Evolutionary conservation across 2,113 vertebrate species (phyloP), one percentile per base, ranked within the genome.

Genomic region (Caloenas nicobarica): DNA sequence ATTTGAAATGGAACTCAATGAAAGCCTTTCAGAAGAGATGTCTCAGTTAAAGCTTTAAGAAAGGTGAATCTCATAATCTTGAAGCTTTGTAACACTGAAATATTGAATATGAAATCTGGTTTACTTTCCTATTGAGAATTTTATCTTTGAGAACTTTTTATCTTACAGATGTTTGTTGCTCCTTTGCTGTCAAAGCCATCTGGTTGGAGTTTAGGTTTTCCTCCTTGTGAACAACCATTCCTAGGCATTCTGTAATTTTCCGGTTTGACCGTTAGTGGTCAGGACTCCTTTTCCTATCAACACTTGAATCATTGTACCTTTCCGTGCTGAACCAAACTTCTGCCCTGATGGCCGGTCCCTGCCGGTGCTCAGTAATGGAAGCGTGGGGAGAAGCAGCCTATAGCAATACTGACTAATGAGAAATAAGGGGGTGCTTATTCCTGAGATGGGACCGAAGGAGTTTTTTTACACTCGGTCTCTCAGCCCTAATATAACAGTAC

Each of bases 31-130:
- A 71, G 51, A 93, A 85, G 38, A 91, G 48, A 46, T 61, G 14
- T 87, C 81, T 46, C 57, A 91, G 25, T 89, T 68, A 81, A 87
- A 89, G 36, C 73, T 93, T 84, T 89, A 89, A 84, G 77, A 86
- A 89, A 51, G 12, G 6, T 16, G 16, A 53, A 26, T 74, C 48
- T 91, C 18, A 2, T 36, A 70, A 78, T 46, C 44, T 62, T 73
- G 54, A 93, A 79, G 54, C 54, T 76, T 86, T 86, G 26, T 50
- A 80, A 57, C 28, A 62, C 61, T 85, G 61, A 61, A 80, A 72
- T 57, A 42, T 0, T 34, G 34, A 76, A 76, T 48, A 25, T 54
- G 61, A 89, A 87, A 48, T 76, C 21, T 60, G 25, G 34, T 87
- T 94, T 82, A 64, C 58, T 92, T 76, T 76, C 46, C 40, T 72